These are phyloP conservation scores for Ahaetulla prasina DNA, from an alignment of 2,113 vertebrate genomes.

Conservation along the genomic window DNA sequence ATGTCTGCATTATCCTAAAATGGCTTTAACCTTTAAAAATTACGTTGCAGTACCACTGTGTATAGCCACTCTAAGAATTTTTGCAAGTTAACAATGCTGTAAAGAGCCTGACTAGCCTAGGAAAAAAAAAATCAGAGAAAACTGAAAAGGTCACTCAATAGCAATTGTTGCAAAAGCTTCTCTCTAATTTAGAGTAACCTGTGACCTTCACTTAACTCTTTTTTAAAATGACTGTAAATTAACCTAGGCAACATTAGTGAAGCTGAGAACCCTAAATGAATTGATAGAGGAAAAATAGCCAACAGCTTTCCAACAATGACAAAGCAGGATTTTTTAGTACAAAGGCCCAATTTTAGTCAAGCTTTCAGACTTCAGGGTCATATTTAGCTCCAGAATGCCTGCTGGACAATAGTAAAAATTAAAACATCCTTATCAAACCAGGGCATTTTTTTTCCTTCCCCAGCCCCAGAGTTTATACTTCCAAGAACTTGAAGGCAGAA, in stretches of 20 bases:
- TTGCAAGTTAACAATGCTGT: constrained; percentile 55
- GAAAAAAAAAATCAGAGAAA: constrained; percentile 34
- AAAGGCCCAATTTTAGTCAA: constrained; percentile 17
- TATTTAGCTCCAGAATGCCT: background rate
- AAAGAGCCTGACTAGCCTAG: constrained; percentile 50
- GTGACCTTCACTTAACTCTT: constrained; percentile 61
- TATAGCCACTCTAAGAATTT: constrained; percentile 36
- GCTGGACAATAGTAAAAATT: background rate
- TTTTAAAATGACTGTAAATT: constrained; percentile 58
- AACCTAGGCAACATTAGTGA: constrained; percentile 41
- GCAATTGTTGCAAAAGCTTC: constrained; percentile 39
- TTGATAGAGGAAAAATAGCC: constrained; percentile 48
- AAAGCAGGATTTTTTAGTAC: constrained; percentile 26
- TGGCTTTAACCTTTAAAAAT: constrained; percentile 54
- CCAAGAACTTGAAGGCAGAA: background rate
- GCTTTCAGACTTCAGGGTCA: constrained; percentile 9
- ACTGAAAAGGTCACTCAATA: constrained; percentile 55
- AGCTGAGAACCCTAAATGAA: constrained; percentile 52
- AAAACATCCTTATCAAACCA: background rate
- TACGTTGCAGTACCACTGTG: constrained; percentile 39
- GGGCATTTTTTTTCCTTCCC: background rate
- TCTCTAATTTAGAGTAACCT: constrained; percentile 52
- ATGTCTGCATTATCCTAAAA: constrained; percentile 43
- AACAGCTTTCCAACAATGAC: constrained; percentile 51
- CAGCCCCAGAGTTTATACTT: background rate